phyloP scores from a whole-genome alignment of 2,113 vertebrate genomes.

The Sapajus apella region DNA sequence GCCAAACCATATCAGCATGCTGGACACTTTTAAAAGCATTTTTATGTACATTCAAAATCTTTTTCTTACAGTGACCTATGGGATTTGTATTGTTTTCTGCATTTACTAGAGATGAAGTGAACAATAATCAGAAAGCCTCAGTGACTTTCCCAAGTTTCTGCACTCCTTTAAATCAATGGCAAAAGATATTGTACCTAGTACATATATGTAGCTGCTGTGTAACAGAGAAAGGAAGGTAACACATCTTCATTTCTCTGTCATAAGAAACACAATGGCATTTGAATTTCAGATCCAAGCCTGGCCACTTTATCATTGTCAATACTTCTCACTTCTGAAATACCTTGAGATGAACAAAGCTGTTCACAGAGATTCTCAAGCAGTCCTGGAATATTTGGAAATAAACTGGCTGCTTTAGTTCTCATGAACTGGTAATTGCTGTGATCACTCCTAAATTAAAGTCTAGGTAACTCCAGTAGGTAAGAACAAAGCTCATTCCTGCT shows the following conservation, averaged over 20 bases:
- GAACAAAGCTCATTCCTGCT: neutral
- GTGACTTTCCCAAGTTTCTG: neutral
- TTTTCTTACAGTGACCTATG: neutral
- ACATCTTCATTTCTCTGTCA: neutral
- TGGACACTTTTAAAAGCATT: neutral
- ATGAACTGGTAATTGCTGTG: neutral
- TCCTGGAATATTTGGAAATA: neutral
- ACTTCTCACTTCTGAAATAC: neutral
- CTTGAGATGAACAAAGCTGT: neutral
- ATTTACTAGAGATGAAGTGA: slow-evolving; percentile 25
- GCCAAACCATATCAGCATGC: too few relatives aligned
- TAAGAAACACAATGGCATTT: neutral
- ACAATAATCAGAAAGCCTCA: neutral
- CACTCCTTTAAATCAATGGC: neutral
- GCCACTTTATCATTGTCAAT: neutral
- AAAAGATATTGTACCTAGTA: neutral
- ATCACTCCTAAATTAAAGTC: neutral
- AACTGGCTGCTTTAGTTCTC: neutral
- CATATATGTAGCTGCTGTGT: neutral
- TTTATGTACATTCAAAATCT: neutral
- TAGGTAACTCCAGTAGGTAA: neutral
- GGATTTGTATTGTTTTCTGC: neutral
- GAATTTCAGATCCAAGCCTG: neutral
- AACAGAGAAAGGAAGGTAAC: neutral
- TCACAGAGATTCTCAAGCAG: neutral